Conservation (phyloP, 2,113 vertebrate genomes). For the Peromyscus maniculatus region DNA sequence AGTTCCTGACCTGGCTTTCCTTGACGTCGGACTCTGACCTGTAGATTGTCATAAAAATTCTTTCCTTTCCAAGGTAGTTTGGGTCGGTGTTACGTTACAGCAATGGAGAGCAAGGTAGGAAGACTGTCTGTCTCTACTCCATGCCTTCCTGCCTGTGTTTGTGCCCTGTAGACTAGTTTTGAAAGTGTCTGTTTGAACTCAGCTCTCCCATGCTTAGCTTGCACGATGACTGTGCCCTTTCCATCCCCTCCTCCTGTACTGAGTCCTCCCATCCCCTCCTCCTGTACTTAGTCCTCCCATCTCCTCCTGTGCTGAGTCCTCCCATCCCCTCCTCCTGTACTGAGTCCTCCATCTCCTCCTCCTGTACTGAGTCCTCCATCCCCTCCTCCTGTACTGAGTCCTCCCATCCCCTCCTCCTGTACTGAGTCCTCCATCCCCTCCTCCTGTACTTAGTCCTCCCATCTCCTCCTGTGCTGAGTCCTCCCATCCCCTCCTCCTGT, state of each 20-base stretch:
- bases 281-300: too few species aligned
- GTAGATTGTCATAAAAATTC: background rate
- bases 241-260: background rate
- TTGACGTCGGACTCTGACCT: background rate
- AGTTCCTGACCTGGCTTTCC: background rate
- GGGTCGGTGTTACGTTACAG: background rate
- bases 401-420: too few species aligned
- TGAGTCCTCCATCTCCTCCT: too few species aligned
- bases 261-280: too few species aligned
- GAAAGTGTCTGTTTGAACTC: background rate
- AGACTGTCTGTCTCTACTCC: conserved; percentile 40
- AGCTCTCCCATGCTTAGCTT: background rate
- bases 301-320: too few species aligned
- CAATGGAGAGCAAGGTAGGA: background rate
- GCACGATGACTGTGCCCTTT: background rate
- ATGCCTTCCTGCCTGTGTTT: background rate
- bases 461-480: too few species aligned
- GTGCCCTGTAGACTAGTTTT: conserved; percentile 25
- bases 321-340: too few species aligned
- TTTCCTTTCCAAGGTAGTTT: background rate
- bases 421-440: background rate
- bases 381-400: too few species aligned
- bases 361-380: too few species aligned
- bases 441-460: background rate
- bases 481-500: too few species aligned